Evolutionary conservation across 2,888 invertebrate genomes (phyloP), one percentile per base, ranked within the genome.

Genomic region (Sycophila texana): DNA sequence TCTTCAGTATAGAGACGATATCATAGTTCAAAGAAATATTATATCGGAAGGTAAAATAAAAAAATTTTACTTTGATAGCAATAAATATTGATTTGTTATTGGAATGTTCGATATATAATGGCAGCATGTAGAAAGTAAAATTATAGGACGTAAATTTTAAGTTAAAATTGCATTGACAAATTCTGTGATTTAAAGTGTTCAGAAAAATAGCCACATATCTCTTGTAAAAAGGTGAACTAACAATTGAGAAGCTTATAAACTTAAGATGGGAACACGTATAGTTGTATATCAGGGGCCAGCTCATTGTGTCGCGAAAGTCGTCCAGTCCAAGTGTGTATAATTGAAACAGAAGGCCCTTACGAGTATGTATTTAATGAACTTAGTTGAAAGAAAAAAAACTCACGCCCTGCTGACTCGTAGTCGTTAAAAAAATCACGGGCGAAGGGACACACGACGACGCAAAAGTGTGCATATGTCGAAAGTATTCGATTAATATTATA

Each of bases 231-330:
- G 49, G 55, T 55, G 49, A 26, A 39, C 16, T 67, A n/a, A 26
- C 20, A 53, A 47, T 47, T n/a, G 39, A 67, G 60, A 79, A 68
- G 61, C 76, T 73, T 83, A 79, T 67, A 72, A 60, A 18, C 39
- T 39, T 58, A 49, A 78, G 80, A 80, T 77, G 74, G 77, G 74
- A 76, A 82, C 75, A 77, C 76, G 71, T 16, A 77, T 82, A 82
- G 63, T 77, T 80, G 79, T 82, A 80, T 82, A 82, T 81, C 81
- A 82, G 83, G 81, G 78, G 77, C 75, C 78, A 81, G 77, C 75
- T 81, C 22, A 63, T 71, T 57, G 67, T 66, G 67, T 61, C 70
- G 55, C 53, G 53, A 74, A 53, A 76, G 70, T 71, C 60, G 58
- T 74, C 63, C 55, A 74, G 58, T 74, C 63, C 55, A 77, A 58